Percentiles rank a stretch among this genome's conserved stretches.
phyloP scores from a whole-genome alignment of 2,797 vertebrate species.

The Anomalospiza imberbis region DNA sequence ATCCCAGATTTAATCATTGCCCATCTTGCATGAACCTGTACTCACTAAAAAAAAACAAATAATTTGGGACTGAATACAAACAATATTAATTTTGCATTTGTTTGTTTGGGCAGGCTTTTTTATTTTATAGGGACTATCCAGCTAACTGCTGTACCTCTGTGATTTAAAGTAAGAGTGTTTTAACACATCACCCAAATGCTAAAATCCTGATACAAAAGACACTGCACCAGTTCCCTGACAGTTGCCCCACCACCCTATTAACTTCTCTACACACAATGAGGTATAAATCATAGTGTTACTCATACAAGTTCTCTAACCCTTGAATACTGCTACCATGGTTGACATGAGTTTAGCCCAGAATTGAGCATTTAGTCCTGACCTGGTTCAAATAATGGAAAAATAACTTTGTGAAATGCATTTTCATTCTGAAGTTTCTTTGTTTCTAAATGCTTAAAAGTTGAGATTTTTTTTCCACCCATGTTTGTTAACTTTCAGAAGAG shows the following conservation, averaged over 20 bases:
- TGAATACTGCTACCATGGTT: not conserved
- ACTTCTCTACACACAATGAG: not conserved
- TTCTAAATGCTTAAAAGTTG: not conserved
- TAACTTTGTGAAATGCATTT: not conserved
- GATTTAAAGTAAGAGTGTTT: not conserved
- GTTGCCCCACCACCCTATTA: not conserved
- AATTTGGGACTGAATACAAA: not conserved
- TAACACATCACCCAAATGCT: not conserved
- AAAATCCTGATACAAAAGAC: not conserved
- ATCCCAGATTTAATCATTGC: not conserved
- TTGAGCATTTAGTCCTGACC: not conserved
- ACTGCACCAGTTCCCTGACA: not conserved
- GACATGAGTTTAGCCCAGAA: not conserved
- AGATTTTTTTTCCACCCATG: not conserved
- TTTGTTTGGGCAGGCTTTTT: not conserved
- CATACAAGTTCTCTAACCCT: not conserved
- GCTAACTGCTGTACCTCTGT: not conserved
- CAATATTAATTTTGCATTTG: not conserved
- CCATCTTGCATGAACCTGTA: not conserved
- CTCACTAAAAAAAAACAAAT: not conserved
- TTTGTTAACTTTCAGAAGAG: constrained; percentile 40
- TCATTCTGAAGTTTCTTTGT: not conserved
- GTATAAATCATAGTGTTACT: not conserved
- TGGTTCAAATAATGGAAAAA: constrained; percentile 19
- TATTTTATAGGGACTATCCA: not conserved